Base-by-base conservation (phyloP, 2,888 invertebrate genomes). In the Phyllotreta cruciferae region DNA sequence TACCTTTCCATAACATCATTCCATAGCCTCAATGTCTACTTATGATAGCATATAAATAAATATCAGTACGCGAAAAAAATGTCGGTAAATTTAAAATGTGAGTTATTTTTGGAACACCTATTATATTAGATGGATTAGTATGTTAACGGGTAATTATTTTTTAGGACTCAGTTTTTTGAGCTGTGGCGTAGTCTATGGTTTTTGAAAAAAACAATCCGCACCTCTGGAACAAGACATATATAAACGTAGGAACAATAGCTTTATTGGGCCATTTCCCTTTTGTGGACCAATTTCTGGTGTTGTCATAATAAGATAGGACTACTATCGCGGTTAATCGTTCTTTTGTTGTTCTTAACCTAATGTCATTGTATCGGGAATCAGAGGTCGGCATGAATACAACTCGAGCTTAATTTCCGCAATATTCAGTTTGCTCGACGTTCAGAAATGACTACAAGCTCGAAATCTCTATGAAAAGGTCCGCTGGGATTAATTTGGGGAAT, bases 351-450 rank as follows among this genome's bases (percentile, higher is more conserved):
- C 49, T 49, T 49, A 49, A 49, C 49, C 49, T 49, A 49, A 49
- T 49, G 35, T 49, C 49, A 47, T 47, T 47, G 47, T 47, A 47
- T 47, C 47, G 47, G 47, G 47, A 47, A 47, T 47, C 47, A 47
- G 47, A 47, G 47, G 47, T 47, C 47, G 14, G 47, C 14, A 5
- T 34, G 54, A 54, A 54, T 54, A 34, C 54, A 34, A 54, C 24
- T 41, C 11, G 11, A 10, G 54, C 38, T 41, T 54, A 54, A 54
- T 54, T 54, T 41, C 38, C 39, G 54, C 54, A 54, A 53, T 54
- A 54, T 54, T 54, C 54, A 41, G 39, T 54, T 54, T 54, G 54
- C 47, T 11, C 47, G 41, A 14, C 54, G n/a, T 54, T 54, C 54
- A 24, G 54, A 39, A 34, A 38, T 38, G 34, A 14, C 41, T 54